Conservation (phyloP, 2,797 vertebrate genomes). For the Ptychadena robeensis region DNA sequence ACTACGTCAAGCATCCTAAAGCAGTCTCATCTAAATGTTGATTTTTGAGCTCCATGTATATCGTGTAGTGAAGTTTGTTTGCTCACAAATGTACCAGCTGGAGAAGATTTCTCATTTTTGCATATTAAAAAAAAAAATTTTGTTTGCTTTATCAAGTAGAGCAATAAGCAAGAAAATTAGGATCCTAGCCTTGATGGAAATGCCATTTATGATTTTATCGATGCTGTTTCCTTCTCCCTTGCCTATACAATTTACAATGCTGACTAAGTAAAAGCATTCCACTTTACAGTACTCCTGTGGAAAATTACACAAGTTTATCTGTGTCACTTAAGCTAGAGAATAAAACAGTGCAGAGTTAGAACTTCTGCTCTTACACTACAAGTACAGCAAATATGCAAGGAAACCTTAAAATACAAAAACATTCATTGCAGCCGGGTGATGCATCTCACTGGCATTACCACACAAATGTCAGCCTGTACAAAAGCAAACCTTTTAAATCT, state of each 20-base stretch:
- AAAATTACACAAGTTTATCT: constrained; percentile 68
- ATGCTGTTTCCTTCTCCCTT: constrained; percentile 55
- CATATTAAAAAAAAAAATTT: constrained; percentile 77
- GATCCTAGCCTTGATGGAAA: constrained; percentile 71
- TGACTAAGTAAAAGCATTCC: constrained; percentile 65
- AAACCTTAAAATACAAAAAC: constrained; percentile 10
- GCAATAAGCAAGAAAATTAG: constrained; percentile 81
- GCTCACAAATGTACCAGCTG: constrained; percentile 80
- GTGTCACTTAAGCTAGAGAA: constrained; percentile 67
- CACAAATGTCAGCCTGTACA: constrained; percentile 13
- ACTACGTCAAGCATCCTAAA: constrained; percentile 75
- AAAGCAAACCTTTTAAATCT: constrained; percentile 10
- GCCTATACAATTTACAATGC: constrained; percentile 70
- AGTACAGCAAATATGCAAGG: not conserved
- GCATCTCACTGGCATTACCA: too few species aligned
- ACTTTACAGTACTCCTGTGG: constrained; percentile 68
- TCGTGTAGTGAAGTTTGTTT: constrained; percentile 72
- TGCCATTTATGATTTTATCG: constrained; percentile 75
- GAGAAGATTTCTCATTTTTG: constrained; percentile 75
- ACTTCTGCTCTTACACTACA: constrained; percentile 56
- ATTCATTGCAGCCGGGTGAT: not conserved
- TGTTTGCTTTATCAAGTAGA: constrained; percentile 82
- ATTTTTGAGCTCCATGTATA: constrained; percentile 76
- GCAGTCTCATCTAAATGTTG: constrained; percentile 85
- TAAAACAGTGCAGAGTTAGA: constrained; percentile 46